Evolutionary conservation across 2,888 invertebrate species (phyloP).

Genomic region (Amiota minor): DNA sequence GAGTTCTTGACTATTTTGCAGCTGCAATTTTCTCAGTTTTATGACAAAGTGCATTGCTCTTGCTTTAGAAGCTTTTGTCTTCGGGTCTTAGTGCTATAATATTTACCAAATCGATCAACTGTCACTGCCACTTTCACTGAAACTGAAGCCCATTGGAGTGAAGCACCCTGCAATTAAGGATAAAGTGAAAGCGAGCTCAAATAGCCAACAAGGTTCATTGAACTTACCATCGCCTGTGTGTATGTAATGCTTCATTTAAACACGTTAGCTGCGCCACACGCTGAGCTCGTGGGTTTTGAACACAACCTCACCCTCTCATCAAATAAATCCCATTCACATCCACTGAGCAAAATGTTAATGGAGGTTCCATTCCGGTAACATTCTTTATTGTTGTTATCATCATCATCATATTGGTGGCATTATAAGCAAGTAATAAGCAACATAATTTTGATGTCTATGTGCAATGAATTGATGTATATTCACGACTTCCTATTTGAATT

Average conservation of each 20-base stretch:
- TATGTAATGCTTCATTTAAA: neutral
- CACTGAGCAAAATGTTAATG: neutral
- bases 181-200: neutral
- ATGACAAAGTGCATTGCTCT: slow-evolving; percentile 21
- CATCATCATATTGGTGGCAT: slow-evolving; percentile 3
- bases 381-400: neutral
- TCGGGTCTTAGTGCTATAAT: neutral
- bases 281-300: no score
- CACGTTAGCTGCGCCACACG: neutral
- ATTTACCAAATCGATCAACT: slow-evolving; percentile 19
- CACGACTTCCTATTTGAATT: slow-evolving; percentile 43
- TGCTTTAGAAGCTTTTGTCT: slow-evolving; percentile 4
- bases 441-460: slow-evolving; percentile 18
- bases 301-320: neutral
- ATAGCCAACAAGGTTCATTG: slow-evolving; percentile 9
- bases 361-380: neutral
- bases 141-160: neutral
- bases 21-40: neutral
- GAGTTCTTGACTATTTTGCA: neutral
- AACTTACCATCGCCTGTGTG: neutral
- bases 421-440: neutral
- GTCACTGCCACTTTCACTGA: slow-evolving; percentile 18
- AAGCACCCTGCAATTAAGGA: neutral
- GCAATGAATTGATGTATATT: slow-evolving; percentile 56
- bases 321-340: neutral